Percentiles rank a stretch among this genome's conserved stretches.
These are phyloP conservation scores for Pachypeltis micranthus DNA, from an alignment of 1,140 invertebrate genomes.

Conservation along the genomic window DNA sequence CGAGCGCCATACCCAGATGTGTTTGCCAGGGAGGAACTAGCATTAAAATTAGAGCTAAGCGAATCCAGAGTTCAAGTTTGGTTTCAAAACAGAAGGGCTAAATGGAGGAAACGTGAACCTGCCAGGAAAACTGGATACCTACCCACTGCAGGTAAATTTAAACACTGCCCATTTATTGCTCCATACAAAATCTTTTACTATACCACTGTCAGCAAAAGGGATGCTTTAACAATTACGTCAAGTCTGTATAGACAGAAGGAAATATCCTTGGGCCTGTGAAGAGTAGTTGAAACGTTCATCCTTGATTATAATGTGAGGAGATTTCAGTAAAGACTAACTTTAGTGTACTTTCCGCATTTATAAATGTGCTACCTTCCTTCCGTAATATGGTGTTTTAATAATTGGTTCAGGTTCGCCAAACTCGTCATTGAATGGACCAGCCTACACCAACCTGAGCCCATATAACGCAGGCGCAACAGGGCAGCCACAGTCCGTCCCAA, in stretches of 20 bases:
- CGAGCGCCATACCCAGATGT: slow-evolving; percentile 93
- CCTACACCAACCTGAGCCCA: slow-evolving; percentile 47
- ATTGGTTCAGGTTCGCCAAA: slow-evolving; percentile 23
- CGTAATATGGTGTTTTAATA: too few relatives aligned
- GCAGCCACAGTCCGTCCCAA: slow-evolving; percentile 43
- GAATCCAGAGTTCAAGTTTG: slow-evolving; percentile 90
- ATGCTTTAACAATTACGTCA: too few relatives aligned
- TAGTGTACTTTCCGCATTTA: too few relatives aligned
- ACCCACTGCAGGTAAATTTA: slow-evolving; percentile 33
- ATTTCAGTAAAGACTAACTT: too few relatives aligned
- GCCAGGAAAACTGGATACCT: slow-evolving; percentile 82
- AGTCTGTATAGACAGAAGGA: too few relatives aligned
- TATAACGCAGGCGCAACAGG: slow-evolving; percentile 46
- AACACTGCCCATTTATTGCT: not conserved
- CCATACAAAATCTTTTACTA: too few relatives aligned
- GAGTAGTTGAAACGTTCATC: too few relatives aligned
- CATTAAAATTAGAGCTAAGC: slow-evolving; percentile 75
- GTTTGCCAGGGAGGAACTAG: slow-evolving; percentile 87
- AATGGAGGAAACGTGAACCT: slow-evolving; percentile 96
- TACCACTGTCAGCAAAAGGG: too few relatives aligned
- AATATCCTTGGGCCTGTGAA: too few relatives aligned
- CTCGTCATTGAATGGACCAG: slow-evolving; percentile 16
- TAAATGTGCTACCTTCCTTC: too few relatives aligned
- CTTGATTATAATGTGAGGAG: too few relatives aligned
- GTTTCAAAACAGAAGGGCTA: slow-evolving; percentile 91